Evolutionary conservation across 2,113 vertebrate genomes (phyloP).

Genomic region (Nannospalax galili): DNA sequence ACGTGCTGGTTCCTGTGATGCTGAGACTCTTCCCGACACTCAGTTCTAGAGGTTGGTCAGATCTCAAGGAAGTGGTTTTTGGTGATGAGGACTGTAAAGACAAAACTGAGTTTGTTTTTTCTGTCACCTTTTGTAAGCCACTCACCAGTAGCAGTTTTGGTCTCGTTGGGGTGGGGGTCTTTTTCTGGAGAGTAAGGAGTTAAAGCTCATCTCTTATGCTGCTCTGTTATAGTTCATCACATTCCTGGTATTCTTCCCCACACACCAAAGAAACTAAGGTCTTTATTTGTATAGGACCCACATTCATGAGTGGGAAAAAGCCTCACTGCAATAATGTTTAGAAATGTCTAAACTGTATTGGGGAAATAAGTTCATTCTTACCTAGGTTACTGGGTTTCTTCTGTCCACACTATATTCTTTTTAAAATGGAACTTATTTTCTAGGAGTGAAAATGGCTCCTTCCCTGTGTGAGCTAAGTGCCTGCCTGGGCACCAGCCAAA

Average conservation of each 20-base stretch:
- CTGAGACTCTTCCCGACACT: not conserved
- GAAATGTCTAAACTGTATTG: not conserved
- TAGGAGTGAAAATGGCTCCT: not conserved
- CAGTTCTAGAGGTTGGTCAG: conserved; percentile 1
- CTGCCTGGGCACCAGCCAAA: not conserved
- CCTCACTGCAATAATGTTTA: conserved; percentile 68
- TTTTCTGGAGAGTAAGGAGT: not conserved
- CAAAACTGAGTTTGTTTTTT: conserved; percentile 77
- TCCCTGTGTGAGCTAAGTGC: conserved; percentile 16
- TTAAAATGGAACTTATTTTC: not conserved
- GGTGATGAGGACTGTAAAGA: conserved; percentile 67
- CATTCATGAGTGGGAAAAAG: conserved; percentile 37
- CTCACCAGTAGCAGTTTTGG: conserved; percentile 54
- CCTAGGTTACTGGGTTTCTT: not conserved
- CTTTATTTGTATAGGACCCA: conserved; percentile 51
- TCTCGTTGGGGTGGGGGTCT: not conserved
- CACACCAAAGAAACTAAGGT: conserved; percentile 85
- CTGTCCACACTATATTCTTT: not conserved
- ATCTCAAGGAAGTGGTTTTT: conserved; percentile 63
- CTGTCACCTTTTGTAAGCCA: conserved; percentile 75
- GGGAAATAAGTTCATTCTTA: conserved; percentile 32
- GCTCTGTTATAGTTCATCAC: conserved; percentile 5
- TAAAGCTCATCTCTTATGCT: conserved; percentile 51
- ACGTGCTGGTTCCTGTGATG: not conserved
- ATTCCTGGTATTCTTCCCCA: conserved; percentile 69